Evolutionary conservation across 2,113 vertebrate species (phyloP).

Genomic region (Formicarius rufipectus): DNA sequence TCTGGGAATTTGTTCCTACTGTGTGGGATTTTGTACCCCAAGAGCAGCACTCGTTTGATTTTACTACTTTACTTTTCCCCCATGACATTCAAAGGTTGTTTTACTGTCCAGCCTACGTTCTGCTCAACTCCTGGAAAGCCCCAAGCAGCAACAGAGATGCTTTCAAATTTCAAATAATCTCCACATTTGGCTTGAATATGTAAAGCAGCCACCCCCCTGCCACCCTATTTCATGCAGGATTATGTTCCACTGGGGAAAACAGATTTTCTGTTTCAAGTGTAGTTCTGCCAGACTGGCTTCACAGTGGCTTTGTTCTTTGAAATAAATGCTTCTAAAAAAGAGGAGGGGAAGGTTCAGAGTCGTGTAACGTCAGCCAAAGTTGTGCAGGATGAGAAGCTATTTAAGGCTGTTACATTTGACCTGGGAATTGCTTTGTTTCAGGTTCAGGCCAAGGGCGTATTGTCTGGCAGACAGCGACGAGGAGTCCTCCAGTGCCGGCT

Average conservation of each 20-base stretch:
- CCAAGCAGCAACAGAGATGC: not conserved
- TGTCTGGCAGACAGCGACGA: slow-evolving; percentile 97
- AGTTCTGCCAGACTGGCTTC: not conserved
- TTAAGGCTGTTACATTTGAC: not conserved
- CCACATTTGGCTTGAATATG: not conserved
- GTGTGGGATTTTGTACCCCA: not conserved
- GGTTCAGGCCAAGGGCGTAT: slow-evolving; percentile 89
- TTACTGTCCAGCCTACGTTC: not conserved
- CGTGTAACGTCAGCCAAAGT: not conserved
- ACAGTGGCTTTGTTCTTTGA: not conserved
- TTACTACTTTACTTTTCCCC: not conserved
- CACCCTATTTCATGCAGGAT: not conserved
- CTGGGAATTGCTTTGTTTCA: slow-evolving; percentile 52
- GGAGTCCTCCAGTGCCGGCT: slow-evolving; percentile 97
- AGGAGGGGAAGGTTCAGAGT: not conserved
- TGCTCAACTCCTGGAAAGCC: not conserved
- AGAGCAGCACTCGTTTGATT: not conserved
- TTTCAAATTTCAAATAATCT: not conserved
- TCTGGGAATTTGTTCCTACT: not conserved
- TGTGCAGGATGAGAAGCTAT: not conserved
- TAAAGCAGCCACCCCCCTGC: not conserved
- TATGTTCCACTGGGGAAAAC: not conserved
- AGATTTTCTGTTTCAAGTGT: not conserved
- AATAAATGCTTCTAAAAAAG: not conserved
- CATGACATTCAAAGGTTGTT: not conserved